Base-by-base conservation (phyloP, 2,113 vertebrate species). In the Cervus canadensis region DNA sequence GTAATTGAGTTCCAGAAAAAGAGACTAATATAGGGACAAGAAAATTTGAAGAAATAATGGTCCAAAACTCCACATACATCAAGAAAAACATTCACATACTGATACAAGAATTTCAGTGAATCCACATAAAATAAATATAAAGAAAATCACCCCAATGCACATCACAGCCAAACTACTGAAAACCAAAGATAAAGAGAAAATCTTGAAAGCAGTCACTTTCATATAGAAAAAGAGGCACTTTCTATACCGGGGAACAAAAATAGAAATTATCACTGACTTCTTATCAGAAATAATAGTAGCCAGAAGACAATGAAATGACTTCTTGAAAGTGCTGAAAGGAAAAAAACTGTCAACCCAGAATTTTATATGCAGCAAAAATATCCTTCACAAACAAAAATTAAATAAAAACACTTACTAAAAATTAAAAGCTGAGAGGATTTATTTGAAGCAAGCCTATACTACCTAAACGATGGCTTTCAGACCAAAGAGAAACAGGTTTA, bases 311-410 rank as follows among this genome's bases (percentile, higher is more conserved):
- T 54, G 15, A 96, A 95, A 96, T 78, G 26, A 81, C 52, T 91
- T 97, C 21, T 84, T 83, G 57, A 54, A 94, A 94, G 56, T 48
- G n/a, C 9, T 84, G 16, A 92, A 87, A 88, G 45, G 16, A 59
- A 81, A 90, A 86, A 76, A 74, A 21, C 5, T 48, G 60, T 93
- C 87, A 89, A 79, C 50, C 7, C 25, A 87, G 23, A 71, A 81
- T 89, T 95, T 97, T 48, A 87, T 82, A 89, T 83, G 84, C 43
- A 95, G 36, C 40, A 90, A 88, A 95, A 94, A 88, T 28, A 88
- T 40, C 10, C 19, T 79, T 91, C 45, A 92, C 23, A 81, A 86
- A 81, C 36, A 87, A 71, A 5, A 76, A 59, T 82, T 71, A 95
- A 89, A 86, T 43, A 62, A 76, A 95, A 25, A 92, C 19, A 84